Evolutionary conservation across 2,888 invertebrate genomes (phyloP).

Genomic region (Homarus gammarus): DNA sequence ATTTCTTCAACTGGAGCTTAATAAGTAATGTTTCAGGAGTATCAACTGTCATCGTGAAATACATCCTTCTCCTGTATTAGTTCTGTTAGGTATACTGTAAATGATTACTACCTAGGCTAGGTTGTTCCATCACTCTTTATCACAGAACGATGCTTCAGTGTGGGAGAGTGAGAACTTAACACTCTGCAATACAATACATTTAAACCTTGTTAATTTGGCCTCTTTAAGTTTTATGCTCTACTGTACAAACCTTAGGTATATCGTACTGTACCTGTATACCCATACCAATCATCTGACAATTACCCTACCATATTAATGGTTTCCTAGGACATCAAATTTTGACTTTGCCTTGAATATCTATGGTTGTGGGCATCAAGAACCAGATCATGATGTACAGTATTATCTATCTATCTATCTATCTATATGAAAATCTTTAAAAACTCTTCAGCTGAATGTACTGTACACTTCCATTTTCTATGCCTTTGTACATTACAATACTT

Average conservation of each 20-base stretch:
- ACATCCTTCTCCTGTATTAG: neutral
- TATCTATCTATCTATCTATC: neutral
- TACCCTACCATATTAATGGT: neutral
- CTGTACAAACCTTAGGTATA: too few relatives aligned
- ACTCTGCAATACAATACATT: conserved; percentile 59
- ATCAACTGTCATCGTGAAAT: conserved; percentile 9
- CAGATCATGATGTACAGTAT: neutral
- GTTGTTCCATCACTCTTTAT: conserved; percentile 63
- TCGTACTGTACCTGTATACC: neutral
- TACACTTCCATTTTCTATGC: neutral
- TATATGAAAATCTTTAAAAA: neutral
- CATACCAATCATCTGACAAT: neutral
- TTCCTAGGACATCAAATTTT: neutral
- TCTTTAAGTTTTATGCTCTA: too few relatives aligned
- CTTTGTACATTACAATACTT: conserved; percentile 34
- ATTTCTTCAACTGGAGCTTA: neutral
- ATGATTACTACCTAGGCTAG: conserved; percentile 62
- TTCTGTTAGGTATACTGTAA: conserved; percentile 12
- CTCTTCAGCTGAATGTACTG: neutral
- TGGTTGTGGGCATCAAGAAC: neutral
- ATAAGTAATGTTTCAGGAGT: conserved; percentile 10
- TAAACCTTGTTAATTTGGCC: conserved; percentile 63
- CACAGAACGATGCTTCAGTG: conserved; percentile 69
- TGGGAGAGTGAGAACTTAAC: conserved; percentile 66
- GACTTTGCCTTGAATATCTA: neutral